These are phyloP conservation scores for Xiphorhynchus erythropygius DNA, from an alignment of 2,797 vertebrate genomes.

Conservation along the genomic window DNA sequence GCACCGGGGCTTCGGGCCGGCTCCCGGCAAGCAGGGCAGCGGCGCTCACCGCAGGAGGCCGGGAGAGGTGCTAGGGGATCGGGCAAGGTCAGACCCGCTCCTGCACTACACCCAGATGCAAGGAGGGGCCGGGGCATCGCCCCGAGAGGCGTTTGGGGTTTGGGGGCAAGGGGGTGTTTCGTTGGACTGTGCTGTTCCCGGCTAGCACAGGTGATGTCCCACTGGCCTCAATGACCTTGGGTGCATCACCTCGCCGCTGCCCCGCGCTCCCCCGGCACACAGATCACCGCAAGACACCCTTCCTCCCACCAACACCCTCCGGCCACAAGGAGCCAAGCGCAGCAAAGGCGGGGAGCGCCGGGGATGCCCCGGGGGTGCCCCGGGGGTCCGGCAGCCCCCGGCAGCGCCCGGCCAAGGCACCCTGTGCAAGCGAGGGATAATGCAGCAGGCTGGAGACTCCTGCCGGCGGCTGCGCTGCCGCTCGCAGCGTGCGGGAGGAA, in stretches of 20 bases:
- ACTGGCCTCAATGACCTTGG: constrained; percentile 36
- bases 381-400: neutral
- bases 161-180: neutral
- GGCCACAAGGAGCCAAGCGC: neutral
- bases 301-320: neutral
- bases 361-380: neutral
- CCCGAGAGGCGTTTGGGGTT: rapidly evolving
- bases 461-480: constrained; percentile 11
- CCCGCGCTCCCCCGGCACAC: rapidly evolving
- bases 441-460: constrained; percentile 57
- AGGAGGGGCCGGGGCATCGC: neutral
- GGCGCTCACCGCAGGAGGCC: neutral
- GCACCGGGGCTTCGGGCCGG: neutral
- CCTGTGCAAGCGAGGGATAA: neutral
- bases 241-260: neutral
- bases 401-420: neutral
- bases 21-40: neutral
- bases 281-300: neutral
- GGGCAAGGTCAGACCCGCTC: neutral
- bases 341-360: neutral
- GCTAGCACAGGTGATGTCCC: neutral
- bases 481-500: neutral
- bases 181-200: neutral
- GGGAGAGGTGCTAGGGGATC: rapidly evolving
- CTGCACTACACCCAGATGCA: neutral